phyloP scores from a whole-genome alignment of 2,888 invertebrate genomes.

The Dicyrtoma fusca region DNA sequence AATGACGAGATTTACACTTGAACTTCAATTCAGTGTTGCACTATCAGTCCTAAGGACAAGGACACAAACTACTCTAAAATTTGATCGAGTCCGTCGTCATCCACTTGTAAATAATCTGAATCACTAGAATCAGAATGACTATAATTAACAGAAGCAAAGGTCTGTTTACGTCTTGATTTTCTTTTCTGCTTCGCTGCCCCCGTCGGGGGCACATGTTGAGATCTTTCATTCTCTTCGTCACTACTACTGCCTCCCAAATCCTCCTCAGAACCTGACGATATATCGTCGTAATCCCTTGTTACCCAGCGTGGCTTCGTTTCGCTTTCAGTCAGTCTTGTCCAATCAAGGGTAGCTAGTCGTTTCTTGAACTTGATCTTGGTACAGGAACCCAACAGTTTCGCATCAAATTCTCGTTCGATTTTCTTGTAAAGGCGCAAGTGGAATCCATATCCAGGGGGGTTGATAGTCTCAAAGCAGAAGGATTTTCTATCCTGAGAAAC shows the following conservation, averaged over 20 bases:
- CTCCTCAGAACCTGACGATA: too few species aligned
- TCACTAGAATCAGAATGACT: too few species aligned
- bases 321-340: conserved; percentile 35
- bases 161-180: neutral
- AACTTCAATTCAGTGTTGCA: too few species aligned
- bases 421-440: conserved; percentile 31
- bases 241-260: neutral
- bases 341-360: conserved; percentile 9
- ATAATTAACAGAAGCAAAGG: conserved; percentile 7
- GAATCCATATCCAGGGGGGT: conserved; percentile 42
- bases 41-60: too few species aligned
- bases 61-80: too few species aligned
- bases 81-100: too few species aligned
- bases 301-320: conserved; percentile 14
- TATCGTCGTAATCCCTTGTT: conserved; percentile 13
- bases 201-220: neutral
- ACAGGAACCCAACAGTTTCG: conserved; percentile 30
- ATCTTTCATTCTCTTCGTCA: conserved; percentile 5
- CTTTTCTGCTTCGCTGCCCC: neutral
- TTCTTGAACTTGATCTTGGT: conserved; percentile 39
- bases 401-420: conserved; percentile 10
- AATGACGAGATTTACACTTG: too few species aligned
- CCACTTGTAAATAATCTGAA: too few species aligned
- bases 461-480: conserved; percentile 29
- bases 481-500: conserved; percentile 16